A percentile compares a stretch with the other conserved stretches of the same genome.
Conservation (phyloP, 2,797 vertebrate species). For the Gephyroberyx darwinii region DNA sequence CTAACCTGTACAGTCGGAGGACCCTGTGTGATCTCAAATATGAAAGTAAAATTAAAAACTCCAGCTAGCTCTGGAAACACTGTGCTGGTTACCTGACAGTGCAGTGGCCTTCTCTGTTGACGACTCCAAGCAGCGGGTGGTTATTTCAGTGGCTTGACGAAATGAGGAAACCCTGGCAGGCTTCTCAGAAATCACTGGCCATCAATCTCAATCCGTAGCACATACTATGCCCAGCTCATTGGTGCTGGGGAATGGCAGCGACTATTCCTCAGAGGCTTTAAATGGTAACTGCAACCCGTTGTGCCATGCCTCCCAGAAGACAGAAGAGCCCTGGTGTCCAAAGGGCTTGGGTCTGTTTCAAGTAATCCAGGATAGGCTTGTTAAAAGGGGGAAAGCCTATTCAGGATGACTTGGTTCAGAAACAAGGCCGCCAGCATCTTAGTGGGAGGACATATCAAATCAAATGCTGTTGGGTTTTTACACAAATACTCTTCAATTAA, state of each 20-base stretch:
- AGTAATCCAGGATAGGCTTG: slow-evolving; percentile 99
- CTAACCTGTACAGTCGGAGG: not conserved
- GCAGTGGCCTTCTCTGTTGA: slow-evolving; percentile 68
- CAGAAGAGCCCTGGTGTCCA: slow-evolving; percentile 49
- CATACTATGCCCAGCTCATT: slow-evolving; percentile 48
- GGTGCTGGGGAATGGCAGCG: slow-evolving; percentile 31
- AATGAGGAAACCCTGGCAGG: slow-evolving; percentile 70
- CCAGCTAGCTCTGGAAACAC: slow-evolving; percentile 4
- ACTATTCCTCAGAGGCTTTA: slow-evolving; percentile 55
- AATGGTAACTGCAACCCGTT: slow-evolving; percentile 56
- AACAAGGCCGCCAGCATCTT: slow-evolving; percentile 77
- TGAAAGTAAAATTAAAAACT: slow-evolving; percentile 1
- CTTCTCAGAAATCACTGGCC: slow-evolving; percentile 79
- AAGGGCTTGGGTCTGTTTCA: slow-evolving; percentile 89
- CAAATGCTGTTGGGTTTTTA: not conserved
- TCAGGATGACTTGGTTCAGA: slow-evolving; percentile 96
- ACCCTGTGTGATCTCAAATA: not conserved
- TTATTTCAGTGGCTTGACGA: slow-evolving; percentile 81
- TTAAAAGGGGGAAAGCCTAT: slow-evolving; percentile 90
- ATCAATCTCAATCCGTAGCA: slow-evolving; percentile 72
- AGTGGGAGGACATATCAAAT: slow-evolving; percentile 17
- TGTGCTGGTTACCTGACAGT: slow-evolving; percentile 66
- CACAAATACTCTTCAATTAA: too few species aligned
- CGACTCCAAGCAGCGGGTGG: slow-evolving; percentile 77
- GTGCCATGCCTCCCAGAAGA: slow-evolving; percentile 53